Conservation (phyloP, 2,888 invertebrate species). For the Tetheella fluctuosa region DNA sequence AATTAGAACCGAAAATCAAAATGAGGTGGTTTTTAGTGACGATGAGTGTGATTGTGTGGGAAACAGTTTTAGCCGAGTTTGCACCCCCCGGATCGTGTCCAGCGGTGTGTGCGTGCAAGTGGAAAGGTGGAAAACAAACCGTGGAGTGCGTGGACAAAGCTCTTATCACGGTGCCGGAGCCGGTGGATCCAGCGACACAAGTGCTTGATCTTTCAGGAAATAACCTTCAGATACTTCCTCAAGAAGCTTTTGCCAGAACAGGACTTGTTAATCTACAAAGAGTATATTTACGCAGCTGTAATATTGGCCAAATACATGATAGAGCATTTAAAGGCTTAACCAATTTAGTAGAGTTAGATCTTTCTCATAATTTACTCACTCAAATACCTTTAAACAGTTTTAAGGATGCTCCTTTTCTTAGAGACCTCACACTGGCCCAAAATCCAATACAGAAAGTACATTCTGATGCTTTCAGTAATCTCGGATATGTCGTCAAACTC, state of each 20-base stretch:
- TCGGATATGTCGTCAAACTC: slow-evolving; percentile 91
- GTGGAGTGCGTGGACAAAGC: slow-evolving; percentile 94
- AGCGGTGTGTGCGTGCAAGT: slow-evolving; percentile 93
- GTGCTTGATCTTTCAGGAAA: slow-evolving; percentile 95
- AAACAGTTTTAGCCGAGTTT: slow-evolving; percentile 69
- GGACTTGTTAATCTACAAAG: slow-evolving; percentile 94
- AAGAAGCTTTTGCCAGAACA: slow-evolving; percentile 91
- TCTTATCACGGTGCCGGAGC: slow-evolving; percentile 92
- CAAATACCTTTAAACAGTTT: slow-evolving; percentile 92
- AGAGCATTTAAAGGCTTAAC: slow-evolving; percentile 93
- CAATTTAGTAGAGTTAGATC: slow-evolving; percentile 94
- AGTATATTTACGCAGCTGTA: slow-evolving; percentile 92
- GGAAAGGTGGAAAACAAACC: slow-evolving; percentile 97
- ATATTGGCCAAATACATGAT: slow-evolving; percentile 93
- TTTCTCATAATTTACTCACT: slow-evolving; percentile 92
- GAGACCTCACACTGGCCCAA: slow-evolving; percentile 91
- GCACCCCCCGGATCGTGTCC: slow-evolving; percentile 87
- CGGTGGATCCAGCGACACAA: slow-evolving; percentile 94
- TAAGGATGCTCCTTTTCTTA: slow-evolving; percentile 90
- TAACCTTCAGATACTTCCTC: slow-evolving; percentile 92
- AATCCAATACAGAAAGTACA: slow-evolving; percentile 93
- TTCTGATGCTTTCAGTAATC: slow-evolving; percentile 88
- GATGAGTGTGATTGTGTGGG: slow-evolving; percentile 74
- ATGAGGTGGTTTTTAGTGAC: slow-evolving; percentile 79
- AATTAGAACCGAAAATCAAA: slow-evolving; percentile 59